These are phyloP conservation scores for Chromobotia macracanthus DNA, from an alignment of 2,797 vertebrate species.

Conservation along the genomic window DNA sequence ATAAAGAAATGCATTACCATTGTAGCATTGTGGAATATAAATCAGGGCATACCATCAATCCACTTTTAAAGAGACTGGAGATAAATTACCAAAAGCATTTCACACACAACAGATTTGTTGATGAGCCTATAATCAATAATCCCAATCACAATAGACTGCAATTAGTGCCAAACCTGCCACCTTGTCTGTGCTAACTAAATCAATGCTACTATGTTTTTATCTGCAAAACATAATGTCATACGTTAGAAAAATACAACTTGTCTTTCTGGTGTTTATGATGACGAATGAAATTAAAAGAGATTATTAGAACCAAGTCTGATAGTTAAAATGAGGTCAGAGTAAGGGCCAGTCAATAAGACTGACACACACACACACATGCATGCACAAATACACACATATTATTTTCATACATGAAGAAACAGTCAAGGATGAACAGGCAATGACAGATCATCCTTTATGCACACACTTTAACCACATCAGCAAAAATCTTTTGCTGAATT, in stretches of 20 bases:
- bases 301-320: neutral
- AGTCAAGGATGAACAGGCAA: constrained; percentile 58
- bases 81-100: constrained; percentile 12
- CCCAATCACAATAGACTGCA: neutral
- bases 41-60: constrained; percentile 11
- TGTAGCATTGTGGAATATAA: neutral
- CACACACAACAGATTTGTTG: constrained; percentile 7
- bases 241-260: neutral
- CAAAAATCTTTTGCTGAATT: constrained; percentile 68
- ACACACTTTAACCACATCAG: constrained; percentile 69
- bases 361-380: constrained; percentile 32
- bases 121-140: constrained; percentile 26
- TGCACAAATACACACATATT: constrained; percentile 27
- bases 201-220: constrained; percentile 7
- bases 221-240: neutral
- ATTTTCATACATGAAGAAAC: constrained; percentile 23
- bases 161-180: neutral
- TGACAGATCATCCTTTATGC: constrained; percentile 57
- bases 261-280: constrained; percentile 3
- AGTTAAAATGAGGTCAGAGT: neutral
- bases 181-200: neutral
- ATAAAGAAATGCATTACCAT: neutral
- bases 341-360: constrained; percentile 13
- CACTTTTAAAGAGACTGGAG: neutral
- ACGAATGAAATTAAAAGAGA: neutral